These are phyloP conservation scores for Melanotus villosus DNA, from an alignment of 2,888 invertebrate genomes.

Conservation along the genomic window DNA sequence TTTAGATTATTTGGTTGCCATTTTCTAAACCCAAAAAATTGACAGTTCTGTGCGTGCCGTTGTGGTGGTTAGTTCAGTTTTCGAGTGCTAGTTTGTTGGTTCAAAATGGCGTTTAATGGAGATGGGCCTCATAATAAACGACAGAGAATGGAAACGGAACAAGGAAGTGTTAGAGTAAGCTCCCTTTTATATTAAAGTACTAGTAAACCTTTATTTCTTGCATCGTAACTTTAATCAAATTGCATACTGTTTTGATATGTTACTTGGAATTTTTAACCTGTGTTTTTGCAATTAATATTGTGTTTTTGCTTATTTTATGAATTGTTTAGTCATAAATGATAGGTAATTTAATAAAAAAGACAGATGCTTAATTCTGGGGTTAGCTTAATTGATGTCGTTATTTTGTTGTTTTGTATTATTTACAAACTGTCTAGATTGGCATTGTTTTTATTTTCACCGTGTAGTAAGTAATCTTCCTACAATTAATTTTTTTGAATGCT, in stretches of 20 bases:
- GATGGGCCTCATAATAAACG: conserved; percentile 72
- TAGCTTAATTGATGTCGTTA: too few relatives aligned
- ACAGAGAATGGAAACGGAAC: conserved; percentile 68
- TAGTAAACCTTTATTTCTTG: neutral
- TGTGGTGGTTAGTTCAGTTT: conserved; percentile 59
- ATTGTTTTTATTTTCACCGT: too few relatives aligned
- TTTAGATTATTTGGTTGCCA: conserved; percentile 19
- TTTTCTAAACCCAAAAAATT: conserved; percentile 48
- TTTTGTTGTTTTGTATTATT: too few relatives aligned
- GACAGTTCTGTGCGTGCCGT: conserved; percentile 67
- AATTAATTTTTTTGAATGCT: too few relatives aligned
- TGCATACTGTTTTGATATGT: neutral
- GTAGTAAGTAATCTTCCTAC: too few relatives aligned
- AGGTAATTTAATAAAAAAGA: too few relatives aligned
- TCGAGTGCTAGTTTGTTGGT: conserved; percentile 71
- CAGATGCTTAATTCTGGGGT: too few relatives aligned
- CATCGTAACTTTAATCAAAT: neutral
- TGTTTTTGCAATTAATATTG: too few relatives aligned
- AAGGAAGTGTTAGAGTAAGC: conserved; percentile 68
- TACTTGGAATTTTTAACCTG: too few relatives aligned
- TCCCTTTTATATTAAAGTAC: neutral
- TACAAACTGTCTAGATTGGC: too few relatives aligned
- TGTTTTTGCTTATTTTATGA: too few relatives aligned
- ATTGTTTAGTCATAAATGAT: too few relatives aligned
- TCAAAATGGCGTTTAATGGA: conserved; percentile 81